A percentile compares a stretch with the other conserved stretches of the same genome.
phyloP scores from a whole-genome alignment of 1,140 invertebrate species.

The Aphis gossypii region DNA sequence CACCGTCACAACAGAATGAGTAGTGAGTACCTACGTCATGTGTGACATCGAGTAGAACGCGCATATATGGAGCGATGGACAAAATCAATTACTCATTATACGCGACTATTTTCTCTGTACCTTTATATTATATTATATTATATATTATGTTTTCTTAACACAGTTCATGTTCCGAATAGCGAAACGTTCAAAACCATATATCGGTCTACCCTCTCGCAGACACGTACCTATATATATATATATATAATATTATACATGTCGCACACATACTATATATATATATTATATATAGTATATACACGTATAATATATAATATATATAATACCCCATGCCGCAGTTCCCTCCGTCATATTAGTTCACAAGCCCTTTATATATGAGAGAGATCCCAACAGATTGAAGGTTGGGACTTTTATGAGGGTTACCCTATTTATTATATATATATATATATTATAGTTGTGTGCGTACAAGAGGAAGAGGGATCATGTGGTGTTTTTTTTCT shows the following conservation, averaged over 20 bases:
- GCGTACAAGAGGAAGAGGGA: conserved; percentile 15
- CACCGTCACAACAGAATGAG: not conserved
- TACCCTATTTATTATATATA: not conserved
- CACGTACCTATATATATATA: not conserved
- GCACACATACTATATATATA: not conserved
- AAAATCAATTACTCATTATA: too few relatives aligned
- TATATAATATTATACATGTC: not conserved
- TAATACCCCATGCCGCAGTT: not conserved
- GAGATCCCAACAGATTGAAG: conserved; percentile 32
- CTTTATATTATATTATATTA: too few relatives aligned
- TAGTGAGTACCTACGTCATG: not conserved
- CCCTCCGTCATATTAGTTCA: conserved; percentile 21
- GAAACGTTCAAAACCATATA: not conserved
- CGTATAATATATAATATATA: not conserved
- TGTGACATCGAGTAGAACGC: not conserved
- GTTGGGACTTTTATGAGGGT: conserved; percentile 31
- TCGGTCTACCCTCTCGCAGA: not conserved
- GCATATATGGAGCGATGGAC: too few relatives aligned
- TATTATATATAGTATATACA: too few relatives aligned
- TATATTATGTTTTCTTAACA: not conserved
- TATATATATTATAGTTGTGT: not conserved
- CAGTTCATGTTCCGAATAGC: not conserved
- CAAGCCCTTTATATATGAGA: conserved; percentile 21
- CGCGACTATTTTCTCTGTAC: too few relatives aligned
- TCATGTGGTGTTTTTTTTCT: not conserved